Conservation (phyloP, 1,140 invertebrate genomes). For the Neoseiulus cucumeris region DNA sequence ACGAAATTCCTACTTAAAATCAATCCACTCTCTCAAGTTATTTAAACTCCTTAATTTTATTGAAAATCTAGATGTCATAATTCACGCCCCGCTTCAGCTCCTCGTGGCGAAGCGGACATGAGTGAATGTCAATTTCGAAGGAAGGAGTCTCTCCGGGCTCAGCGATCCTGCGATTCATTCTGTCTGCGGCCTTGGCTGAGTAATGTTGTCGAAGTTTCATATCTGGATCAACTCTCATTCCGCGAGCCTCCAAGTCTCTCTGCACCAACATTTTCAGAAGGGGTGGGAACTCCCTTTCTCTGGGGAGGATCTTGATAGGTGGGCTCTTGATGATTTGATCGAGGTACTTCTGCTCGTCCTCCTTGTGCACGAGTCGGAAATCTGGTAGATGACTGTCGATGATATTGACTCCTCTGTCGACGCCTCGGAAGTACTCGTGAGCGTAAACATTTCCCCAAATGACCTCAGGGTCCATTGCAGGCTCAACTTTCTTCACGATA, state of each 20-base stretch:
- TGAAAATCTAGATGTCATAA: not conserved
- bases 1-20: too few relatives aligned
- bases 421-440: not conserved
- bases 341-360: constrained; percentile 14
- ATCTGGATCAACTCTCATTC: not conserved
- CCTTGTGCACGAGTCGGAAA: constrained; percentile 16
- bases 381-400: constrained; percentile 1
- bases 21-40: too few relatives aligned
- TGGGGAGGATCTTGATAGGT: not conserved
- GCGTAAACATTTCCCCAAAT: not conserved
- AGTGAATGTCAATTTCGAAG: not conserved
- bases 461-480: constrained; percentile 18
- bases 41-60: too few relatives aligned
- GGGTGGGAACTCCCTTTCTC: not conserved
- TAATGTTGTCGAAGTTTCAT: not conserved
- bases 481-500: constrained; percentile 16
- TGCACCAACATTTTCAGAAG: not conserved
- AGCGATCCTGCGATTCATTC: not conserved
- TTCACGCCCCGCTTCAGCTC: not conserved
- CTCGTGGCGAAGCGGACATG: not conserved
- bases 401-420: too few relatives aligned
- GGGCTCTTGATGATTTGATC: not conserved
- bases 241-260: not conserved
- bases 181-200: not conserved
- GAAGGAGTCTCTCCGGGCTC: not conserved